phyloP scores from a whole-genome alignment of 2,888 invertebrate species.

The Nineta flava region DNA sequence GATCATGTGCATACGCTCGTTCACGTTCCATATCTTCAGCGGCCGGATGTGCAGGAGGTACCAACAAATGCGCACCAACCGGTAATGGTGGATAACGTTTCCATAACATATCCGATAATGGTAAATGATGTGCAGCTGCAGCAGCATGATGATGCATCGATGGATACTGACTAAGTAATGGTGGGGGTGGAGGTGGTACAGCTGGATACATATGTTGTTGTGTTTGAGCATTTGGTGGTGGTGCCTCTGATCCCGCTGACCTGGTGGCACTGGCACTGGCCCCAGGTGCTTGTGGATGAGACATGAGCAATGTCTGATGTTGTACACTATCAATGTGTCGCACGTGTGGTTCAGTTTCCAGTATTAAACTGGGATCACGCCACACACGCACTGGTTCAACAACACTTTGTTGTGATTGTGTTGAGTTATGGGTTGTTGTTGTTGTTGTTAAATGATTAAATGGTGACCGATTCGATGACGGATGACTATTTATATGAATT shows the following conservation, averaged over 20 bases:
- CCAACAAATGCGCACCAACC: conserved; percentile 31
- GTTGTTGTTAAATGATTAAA: conserved; percentile 10
- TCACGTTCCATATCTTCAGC: conserved; percentile 33
- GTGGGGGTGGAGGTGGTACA: conserved; percentile 30
- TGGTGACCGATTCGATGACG: conserved; percentile 20
- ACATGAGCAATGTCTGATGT: conserved; percentile 42
- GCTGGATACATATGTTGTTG: conserved; percentile 14
- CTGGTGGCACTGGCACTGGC: conserved; percentile 16
- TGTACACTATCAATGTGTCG: conserved; percentile 45
- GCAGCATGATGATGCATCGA: conserved; percentile 15
- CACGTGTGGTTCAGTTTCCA: conserved; percentile 33
- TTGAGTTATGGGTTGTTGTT: conserved; percentile 48
- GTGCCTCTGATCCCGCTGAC: conserved; percentile 18
- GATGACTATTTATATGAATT: conserved; percentile 10
- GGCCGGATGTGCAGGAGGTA: conserved; percentile 19
- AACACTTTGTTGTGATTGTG: conserved; percentile 19
- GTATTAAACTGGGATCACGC: conserved; percentile 37
- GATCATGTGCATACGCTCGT: conserved; percentile 39
- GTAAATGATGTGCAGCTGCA: conserved; percentile 17
- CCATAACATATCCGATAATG: conserved; percentile 37
- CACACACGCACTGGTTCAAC: conserved; percentile 33
- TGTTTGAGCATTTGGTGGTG: conserved; percentile 20
- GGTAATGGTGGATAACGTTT: conserved; percentile 40
- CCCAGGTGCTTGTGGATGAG: conserved; percentile 30
- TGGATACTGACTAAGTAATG: conserved; percentile 16